Conservation (phyloP, 2,888 invertebrate genomes). For the Tridacna gigas region DNA sequence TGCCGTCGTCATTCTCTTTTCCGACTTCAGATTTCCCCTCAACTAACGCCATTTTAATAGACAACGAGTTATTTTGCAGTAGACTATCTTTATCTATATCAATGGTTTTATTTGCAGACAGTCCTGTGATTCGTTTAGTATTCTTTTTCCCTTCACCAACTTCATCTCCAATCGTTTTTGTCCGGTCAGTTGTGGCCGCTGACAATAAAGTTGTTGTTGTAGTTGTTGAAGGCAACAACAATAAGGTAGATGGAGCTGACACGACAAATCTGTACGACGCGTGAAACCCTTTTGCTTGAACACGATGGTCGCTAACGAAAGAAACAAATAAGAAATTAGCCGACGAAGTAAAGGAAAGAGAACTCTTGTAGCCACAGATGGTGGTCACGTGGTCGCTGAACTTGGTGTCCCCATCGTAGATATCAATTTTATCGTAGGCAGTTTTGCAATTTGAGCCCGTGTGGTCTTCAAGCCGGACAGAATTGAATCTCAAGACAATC, state of each 20-base stretch:
- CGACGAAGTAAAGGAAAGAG: constrained; percentile 65
- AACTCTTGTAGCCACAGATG: constrained; percentile 70
- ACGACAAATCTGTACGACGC: constrained; percentile 76
- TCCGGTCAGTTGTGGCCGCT: not conserved
- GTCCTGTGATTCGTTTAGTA: not conserved
- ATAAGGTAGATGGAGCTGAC: constrained; percentile 40
- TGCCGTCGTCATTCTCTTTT: constrained; percentile 23
- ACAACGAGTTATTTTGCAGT: constrained; percentile 20
- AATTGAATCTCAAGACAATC: constrained; percentile 75
- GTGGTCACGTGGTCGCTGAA: constrained; percentile 57
- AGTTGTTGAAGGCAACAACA: constrained; percentile 34
- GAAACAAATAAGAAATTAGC: constrained; percentile 72
- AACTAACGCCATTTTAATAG: constrained; percentile 46
- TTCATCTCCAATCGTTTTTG: not conserved
- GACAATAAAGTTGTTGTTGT: not conserved
- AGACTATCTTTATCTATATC: not conserved
- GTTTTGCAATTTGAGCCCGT: constrained; percentile 72
- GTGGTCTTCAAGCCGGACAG: constrained; percentile 79
- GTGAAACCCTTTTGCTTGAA: constrained; percentile 80
- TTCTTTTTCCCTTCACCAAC: not conserved
- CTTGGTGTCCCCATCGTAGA: constrained; percentile 69
- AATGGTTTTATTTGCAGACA: not conserved
- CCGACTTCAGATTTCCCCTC: constrained; percentile 5
- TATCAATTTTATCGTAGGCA: constrained; percentile 73
- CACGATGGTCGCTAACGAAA: constrained; percentile 77